A percentile compares a stretch with the other conserved stretches of the same genome.
Conservation (phyloP, 2,797 vertebrate genomes). For the Ptychadena robeensis region DNA sequence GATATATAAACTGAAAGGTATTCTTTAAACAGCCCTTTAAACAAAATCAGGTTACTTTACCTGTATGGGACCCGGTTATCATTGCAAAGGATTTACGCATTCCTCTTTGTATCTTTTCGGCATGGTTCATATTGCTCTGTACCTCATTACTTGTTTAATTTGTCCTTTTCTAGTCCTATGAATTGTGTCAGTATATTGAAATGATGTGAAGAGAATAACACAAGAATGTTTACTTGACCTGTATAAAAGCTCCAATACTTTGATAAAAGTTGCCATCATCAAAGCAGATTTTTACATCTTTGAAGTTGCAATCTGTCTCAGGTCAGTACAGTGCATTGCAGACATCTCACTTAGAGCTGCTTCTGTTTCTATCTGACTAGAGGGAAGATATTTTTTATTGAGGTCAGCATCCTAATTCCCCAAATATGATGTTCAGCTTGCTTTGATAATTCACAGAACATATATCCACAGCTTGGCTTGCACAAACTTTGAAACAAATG, state of each 20-base stretch:
- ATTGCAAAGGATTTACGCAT: neutral
- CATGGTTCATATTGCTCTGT: neutral
- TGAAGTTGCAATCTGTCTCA: slow-evolving; percentile 57
- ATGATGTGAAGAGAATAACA: slow-evolving; percentile 16
- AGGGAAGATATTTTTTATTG: slow-evolving; percentile 43
- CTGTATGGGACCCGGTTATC: neutral
- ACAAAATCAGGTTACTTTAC: neutral
- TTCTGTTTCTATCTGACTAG: slow-evolving; percentile 42
- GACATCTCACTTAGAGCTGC: slow-evolving; percentile 13
- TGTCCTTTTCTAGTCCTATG: slow-evolving; percentile 1
- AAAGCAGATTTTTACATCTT: slow-evolving; percentile 57
- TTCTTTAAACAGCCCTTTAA: too few relatives aligned
- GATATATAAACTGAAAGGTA: too few relatives aligned
- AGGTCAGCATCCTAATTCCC: slow-evolving; percentile 54
- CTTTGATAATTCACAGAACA: slow-evolving; percentile 31
- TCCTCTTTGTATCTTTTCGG: neutral
- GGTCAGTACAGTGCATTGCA: slow-evolving; percentile 46
- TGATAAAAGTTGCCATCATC: slow-evolving; percentile 59
- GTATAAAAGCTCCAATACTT: slow-evolving; percentile 56
- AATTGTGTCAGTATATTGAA: slow-evolving; percentile 2
- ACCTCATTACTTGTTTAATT: neutral
- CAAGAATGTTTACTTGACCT: slow-evolving; percentile 51
- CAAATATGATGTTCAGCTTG: slow-evolving; percentile 25
- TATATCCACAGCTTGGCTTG: slow-evolving; percentile 18
- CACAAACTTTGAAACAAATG: neutral